Evolutionary conservation across 2,113 vertebrate genomes (phyloP), one percentile per base, ranked within the genome.

Genomic region (Chionodraco myersi): DNA sequence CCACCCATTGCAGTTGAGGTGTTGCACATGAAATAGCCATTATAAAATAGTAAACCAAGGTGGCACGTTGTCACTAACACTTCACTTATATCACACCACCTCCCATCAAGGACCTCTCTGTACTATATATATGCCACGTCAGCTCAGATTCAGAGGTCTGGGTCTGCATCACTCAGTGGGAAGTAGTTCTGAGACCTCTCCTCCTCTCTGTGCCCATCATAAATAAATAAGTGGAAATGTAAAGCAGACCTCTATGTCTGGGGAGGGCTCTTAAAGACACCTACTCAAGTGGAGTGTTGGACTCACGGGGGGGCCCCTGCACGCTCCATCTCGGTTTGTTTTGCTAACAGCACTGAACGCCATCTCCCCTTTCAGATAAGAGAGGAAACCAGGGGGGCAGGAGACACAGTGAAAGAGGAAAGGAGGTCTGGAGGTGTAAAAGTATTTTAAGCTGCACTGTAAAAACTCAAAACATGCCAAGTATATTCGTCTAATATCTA

Each of bases 191-290:
- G 52, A 57, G 63, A 61, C 72, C 49, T 15, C 48, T 56, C 76
- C 48, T 60, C 79, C 3, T 44, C 53, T 64, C 63, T 71, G 10
- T 60, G 66, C 51, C 1, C 1, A 77, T 44, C 69, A 77, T 86
- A 60, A 81, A 80, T 82, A 89, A 89, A 89, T 79, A 80, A 54
- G 68, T 68, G 77, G 44, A 80, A 89, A 88, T 85, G 57, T 73
- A 75, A 86, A 76, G 68, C 77, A 75, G 77, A 70, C 56, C 63
- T 80, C 58, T 72, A 5, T 21, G 26, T 64, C 74, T 41, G 72
- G 21, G 41, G 58, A 74, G 23, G 64, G 72, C 63, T 77, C 64
- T 79, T 69, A 74, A 82, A 80, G 73, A 87, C 77, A 87, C 79
- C n/a, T 69, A 63, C 68, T 80, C 49, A 47, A 70, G 44, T 45